Evolutionary conservation across 2,113 vertebrate species (phyloP), one percentile per base, ranked within the genome.

Genomic region (Phalacrocorax carbo): DNA sequence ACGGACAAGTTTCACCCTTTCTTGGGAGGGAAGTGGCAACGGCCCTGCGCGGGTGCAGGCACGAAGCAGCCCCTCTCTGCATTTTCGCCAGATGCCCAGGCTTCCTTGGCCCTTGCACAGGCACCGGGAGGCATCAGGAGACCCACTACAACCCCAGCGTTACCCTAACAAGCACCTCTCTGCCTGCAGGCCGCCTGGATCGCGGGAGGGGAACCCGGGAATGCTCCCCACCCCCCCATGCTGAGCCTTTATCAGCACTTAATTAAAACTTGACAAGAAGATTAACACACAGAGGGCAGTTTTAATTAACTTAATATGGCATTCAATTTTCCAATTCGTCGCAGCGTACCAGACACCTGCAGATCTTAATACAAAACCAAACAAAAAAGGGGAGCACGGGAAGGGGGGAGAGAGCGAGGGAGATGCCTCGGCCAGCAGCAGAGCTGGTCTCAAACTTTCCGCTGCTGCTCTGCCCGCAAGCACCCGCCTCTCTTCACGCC

Each of bases 221-320:
- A 79, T 38, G 15, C 81, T 90, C 91, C n/a, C 69, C 51, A 69
- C 44, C n/a, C 87, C 57, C 42, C 71, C 92, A 88, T 62, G 91
- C 93, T 96, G 93, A 92, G 94, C 70, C 86, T 98, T 96, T 93
- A 98, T 94, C 94, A 96, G 95, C 83, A 86, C 93, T 98, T 98
- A 98, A 98, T 98, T 98, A 98, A 98, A 98, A 98, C 82, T 96
- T 97, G 97, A 98, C 98, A 97, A 97, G 97, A 97, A 98, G 97
- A 98, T 98, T 96, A 98, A 97, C 97, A 96, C 96, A 85, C 76
- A 96, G 95, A 98, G 97, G 98, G 96, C 96, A 97, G 86, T 87
- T 98, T 98, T 98, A 98, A 98, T 98, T 97, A 98, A 98, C 94
- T 97, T 97, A 96, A 97, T 97, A 98, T 97, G 17, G 3, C 94